Evolutionary conservation across 2,888 invertebrate species (phyloP), one percentile per base, ranked within the genome.

Genomic region (Falcaria lacertinaria): DNA sequence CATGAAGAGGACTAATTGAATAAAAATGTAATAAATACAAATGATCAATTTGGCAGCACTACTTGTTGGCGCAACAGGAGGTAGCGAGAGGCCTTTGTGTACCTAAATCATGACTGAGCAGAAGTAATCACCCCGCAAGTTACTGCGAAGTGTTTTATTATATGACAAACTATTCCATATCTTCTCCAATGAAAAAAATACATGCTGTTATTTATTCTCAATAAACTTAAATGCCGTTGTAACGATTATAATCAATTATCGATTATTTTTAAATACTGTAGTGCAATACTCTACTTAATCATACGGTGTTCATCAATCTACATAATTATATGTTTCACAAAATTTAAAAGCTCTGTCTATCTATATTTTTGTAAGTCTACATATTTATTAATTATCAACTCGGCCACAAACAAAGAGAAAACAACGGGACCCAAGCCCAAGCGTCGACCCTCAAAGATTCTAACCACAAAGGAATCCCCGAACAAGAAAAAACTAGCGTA

Each of bases 391-490:
- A 68, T 63, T 57, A 54, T 52, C 39, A 42, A 42, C 45, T 48
- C 52, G 50, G 60, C 62, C 59, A 63, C 55, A 61, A 61, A 62
- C 54, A 57, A 61, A 58, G 57, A 51, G 48, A 57, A 67, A 65
- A 65, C 70, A 73, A 71, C 64, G 62, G 69, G 49, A 64, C 50
- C 39, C 28, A 11, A 52, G 7, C 11, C 14, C 15, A 50, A 50
- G 52, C 60, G 54, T 48, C 51, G 53, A 54, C 54, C 53, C 53
- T 64, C 57, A 59, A 66, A 66, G 60, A 70, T 64, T 65, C 63
- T 61, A 63, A 75, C 76, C 77, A 77, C 80, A 80, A 79, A 80
- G 72, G 73, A 75, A 79, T 77, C 74, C 74, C 78, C 72, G 58
- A 69, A 67, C 54, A 57, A 64, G 48, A 67, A 76, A 83, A 80